Conservation (phyloP, 2,888 invertebrate genomes). For the Neria commutata region DNA sequence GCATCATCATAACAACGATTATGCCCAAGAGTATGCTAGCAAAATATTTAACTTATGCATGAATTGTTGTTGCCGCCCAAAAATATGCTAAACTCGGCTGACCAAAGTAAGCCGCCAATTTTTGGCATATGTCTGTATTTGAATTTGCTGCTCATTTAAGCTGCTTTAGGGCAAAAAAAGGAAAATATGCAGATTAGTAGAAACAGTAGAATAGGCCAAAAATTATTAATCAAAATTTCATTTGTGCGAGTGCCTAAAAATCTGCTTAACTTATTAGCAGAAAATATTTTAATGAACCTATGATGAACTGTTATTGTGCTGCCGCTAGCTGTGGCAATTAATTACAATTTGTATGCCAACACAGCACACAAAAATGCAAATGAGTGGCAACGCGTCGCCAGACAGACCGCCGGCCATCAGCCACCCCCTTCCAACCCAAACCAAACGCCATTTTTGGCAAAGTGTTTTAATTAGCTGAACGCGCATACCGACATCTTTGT, state of each 20-base stretch:
- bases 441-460: too few species aligned
- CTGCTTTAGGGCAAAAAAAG: too few species aligned
- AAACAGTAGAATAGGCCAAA: too few species aligned
- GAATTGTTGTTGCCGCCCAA: background rate
- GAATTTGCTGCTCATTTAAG: too few species aligned
- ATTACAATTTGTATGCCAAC: background rate
- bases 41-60: background rate
- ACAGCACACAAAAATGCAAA: background rate
- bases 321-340: background rate
- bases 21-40: constrained; percentile 3
- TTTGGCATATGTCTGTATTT: too few species aligned
- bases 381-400: background rate
- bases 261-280: background rate
- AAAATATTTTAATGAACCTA: too few species aligned
- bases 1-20: background rate
- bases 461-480: too few species aligned
- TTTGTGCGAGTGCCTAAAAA: background rate
- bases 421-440: too few species aligned
- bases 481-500: too few species aligned
- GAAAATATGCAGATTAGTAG: too few species aligned
- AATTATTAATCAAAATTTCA: background rate
- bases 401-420: background rate
- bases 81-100: too few species aligned
- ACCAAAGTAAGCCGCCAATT: background rate
- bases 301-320: background rate